Percentiles rank a stretch among this genome's conserved stretches.
phyloP scores from a whole-genome alignment of 2,888 invertebrate genomes.

The Cantharis rufa region DNA sequence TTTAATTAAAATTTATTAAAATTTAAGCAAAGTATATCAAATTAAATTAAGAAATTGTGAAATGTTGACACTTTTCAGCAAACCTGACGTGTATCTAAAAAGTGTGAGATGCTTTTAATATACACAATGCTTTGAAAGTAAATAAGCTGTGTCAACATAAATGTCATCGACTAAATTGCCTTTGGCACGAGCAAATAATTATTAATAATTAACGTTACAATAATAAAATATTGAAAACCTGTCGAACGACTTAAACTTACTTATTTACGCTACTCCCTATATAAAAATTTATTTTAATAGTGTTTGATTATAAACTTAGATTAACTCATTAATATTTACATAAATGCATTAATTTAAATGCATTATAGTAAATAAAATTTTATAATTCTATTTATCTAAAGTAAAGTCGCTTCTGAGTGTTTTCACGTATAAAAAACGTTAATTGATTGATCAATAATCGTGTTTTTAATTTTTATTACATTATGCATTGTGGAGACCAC shows the following conservation, averaged over 20 bases:
- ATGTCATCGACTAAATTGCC: neutral
- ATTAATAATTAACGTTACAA: conserved; percentile 1
- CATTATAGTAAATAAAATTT: neutral
- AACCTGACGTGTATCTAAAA: neutral
- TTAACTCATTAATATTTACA: neutral
- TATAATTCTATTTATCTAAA: neutral
- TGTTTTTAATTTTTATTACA: neutral
- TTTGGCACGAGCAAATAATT: neutral
- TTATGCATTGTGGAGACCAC: neutral
- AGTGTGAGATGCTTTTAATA: neutral
- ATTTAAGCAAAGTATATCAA: neutral
- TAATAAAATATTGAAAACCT: conserved; percentile 1
- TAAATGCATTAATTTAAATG: neutral
- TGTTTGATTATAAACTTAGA: neutral
- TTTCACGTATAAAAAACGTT: neutral
- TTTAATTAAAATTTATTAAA: neutral
- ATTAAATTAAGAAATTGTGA: neutral
- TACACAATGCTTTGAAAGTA: neutral
- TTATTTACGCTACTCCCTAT: neutral
- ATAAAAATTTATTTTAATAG: neutral
- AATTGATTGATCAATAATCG: neutral
- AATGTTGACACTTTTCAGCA: neutral
- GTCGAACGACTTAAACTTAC: neutral
- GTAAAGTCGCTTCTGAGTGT: neutral
- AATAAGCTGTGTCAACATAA: conserved; percentile 4